Evolutionary conservation across 2,113 vertebrate species (phyloP), one percentile per base, ranked within the genome.

Genomic region (Seriola aureovittata): DNA sequence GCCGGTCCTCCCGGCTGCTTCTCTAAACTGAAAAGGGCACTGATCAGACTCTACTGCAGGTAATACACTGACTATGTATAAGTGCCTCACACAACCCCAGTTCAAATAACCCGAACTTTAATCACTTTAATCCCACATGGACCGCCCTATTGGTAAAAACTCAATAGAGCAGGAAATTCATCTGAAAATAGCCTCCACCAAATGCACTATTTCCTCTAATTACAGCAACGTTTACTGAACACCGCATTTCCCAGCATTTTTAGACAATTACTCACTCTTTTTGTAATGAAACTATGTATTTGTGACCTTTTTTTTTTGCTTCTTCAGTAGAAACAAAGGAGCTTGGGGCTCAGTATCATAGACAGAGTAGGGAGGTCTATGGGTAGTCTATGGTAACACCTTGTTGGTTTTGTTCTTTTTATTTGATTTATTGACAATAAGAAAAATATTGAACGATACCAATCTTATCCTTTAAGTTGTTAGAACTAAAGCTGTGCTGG

Each of bases 351-450:
- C 25, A 29, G 25, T 21, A 62, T 17, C 7, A 60, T 34, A 60
- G 7, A 60, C 4, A 21, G 9, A 5, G 3, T 11, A 10, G 17
- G 4, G 58, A 63, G 34, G 8, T 38, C 60, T 29, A 29, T 29
- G 29, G 29, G 29, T 29, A 29, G 29, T 29, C 29, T 29, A 29
- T 2, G 29, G 29, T 29, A 29, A 29, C 29, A 29, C 29, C 19
- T 58, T 36, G 66, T 60, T 76, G 65, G 36, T 74, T 73, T 75
- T 32, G 21, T 60, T 66, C 14, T 16, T 81, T 71, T 80, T 34
- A 54, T 69, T 0, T 3, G 2, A 2, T 80, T 63, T 78, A 59
- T 59, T 75, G 19, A 34, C 64, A 17, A 4, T 13, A 19, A 5
- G 12, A 57, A 63, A 82, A 66, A 74, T 42, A 67, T 57, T 36